These are phyloP conservation scores for Alectura lathami DNA, from an alignment of 2,113 vertebrate genomes.

Conservation along the genomic window DNA sequence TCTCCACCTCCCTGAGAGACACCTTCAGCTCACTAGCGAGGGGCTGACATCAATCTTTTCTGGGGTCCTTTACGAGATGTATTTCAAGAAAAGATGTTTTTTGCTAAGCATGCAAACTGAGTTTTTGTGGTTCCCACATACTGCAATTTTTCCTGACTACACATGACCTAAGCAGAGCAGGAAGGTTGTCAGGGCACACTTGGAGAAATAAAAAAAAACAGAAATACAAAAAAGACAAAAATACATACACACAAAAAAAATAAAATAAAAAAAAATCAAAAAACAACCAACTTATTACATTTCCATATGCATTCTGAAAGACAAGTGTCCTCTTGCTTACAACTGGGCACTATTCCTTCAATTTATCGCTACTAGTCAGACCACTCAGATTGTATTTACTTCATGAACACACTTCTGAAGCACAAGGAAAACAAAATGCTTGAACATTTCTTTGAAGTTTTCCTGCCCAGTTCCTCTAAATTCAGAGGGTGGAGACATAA, in stretches of 20 bases:
- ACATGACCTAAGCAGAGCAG: background rate
- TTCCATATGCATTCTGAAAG: background rate
- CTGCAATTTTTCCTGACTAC: background rate
- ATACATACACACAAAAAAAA: too few relatives aligned
- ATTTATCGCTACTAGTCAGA: conserved; percentile 16
- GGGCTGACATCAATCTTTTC: conserved; percentile 4
- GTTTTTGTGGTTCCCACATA: background rate
- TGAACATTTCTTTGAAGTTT: conserved; percentile 62
- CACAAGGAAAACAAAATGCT: conserved; percentile 26
- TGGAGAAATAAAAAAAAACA: background rate
- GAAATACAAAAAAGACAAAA: background rate
- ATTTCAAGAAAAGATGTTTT: background rate
- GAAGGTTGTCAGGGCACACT: background rate
- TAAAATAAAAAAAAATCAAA: background rate
- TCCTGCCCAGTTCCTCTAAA: conserved; percentile 37
- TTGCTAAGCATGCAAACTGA: background rate
- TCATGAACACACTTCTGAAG: background rate
- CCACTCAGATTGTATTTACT: conserved; percentile 7
- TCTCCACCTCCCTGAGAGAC: background rate
- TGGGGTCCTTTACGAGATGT: background rate
- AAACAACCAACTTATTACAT: background rate
- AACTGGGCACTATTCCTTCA: background rate
- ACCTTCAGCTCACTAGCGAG: background rate
- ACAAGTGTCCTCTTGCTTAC: background rate
- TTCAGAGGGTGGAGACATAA: conserved; percentile 63